Conservation (phyloP, 2,797 vertebrate species). For the Poecile montanus region DNA sequence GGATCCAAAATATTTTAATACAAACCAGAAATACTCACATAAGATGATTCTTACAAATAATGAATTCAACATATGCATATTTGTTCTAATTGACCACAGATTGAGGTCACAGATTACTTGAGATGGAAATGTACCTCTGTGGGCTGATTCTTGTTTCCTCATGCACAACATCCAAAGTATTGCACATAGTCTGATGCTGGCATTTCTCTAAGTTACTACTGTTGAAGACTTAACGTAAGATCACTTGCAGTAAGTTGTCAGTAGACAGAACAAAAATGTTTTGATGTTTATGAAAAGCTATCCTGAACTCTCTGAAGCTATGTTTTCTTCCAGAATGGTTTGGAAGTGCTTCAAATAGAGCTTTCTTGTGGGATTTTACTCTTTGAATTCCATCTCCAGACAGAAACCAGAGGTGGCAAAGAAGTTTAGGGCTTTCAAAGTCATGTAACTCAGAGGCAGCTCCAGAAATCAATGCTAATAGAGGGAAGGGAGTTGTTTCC, state of each 20-base stretch:
- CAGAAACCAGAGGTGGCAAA: slow-evolving; percentile 21
- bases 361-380: slow-evolving; percentile 54
- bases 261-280: slow-evolving; percentile 34
- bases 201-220: neutral
- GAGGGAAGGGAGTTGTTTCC: neutral
- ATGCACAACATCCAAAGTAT: neutral
- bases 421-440: slow-evolving; percentile 16
- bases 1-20: slow-evolving; percentile 10
- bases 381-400: slow-evolving; percentile 8
- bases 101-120: neutral
- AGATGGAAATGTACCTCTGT: slow-evolving; percentile 21
- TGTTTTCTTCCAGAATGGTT: neutral
- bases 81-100: slow-evolving; percentile 42
- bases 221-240: slow-evolving; percentile 25
- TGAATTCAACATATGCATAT: neutral
- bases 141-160: neutral
- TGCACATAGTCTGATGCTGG: neutral
- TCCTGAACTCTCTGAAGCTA: slow-evolving; percentile 39
- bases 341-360: slow-evolving; percentile 48
- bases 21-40: neutral
- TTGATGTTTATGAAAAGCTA: slow-evolving; percentile 47
- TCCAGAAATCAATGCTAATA: neutral
- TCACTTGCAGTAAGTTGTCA: slow-evolving; percentile 8
- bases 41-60: neutral
- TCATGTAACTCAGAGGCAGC: neutral